phyloP scores from a whole-genome alignment of 1,140 invertebrate genomes.

The Eupeodes corollae region DNA sequence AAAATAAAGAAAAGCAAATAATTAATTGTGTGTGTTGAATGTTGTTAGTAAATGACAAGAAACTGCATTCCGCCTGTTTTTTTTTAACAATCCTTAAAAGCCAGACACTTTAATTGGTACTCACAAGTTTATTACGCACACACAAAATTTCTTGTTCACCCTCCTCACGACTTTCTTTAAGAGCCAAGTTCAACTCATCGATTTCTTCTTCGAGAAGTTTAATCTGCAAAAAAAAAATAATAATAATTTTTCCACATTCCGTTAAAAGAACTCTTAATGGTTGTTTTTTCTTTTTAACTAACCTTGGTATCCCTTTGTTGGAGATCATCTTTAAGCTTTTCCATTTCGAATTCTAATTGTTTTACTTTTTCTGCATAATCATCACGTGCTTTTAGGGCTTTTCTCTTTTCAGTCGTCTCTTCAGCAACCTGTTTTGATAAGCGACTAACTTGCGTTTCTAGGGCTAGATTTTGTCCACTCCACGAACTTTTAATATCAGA shows the following conservation, averaged over 20 bases:
- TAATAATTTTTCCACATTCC: not conserved
- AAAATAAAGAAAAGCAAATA: too few relatives aligned
- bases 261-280: not conserved
- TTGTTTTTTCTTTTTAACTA: not conserved
- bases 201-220: constrained; percentile 49
- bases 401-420: constrained; percentile 62
- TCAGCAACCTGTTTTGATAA: constrained; percentile 68
- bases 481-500: constrained; percentile 80
- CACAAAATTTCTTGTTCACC: constrained; percentile 51
- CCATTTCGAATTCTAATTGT: constrained; percentile 53
- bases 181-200: constrained; percentile 48
- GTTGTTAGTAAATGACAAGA: too few relatives aligned
- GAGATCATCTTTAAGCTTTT: constrained; percentile 55
- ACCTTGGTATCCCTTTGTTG: constrained; percentile 61
- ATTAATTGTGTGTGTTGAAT: too few relatives aligned
- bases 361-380: constrained; percentile 51
- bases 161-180: constrained; percentile 47
- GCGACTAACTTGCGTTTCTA: constrained; percentile 71
- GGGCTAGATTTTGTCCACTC: constrained; percentile 74
- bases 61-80: too few relatives aligned
- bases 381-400: constrained; percentile 58
- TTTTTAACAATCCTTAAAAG: too few relatives aligned
- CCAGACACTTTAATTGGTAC: constrained; percentile 36
- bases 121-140: constrained; percentile 53
- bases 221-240: constrained; percentile 27